Evolutionary conservation across 2,797 vertebrate species (phyloP).

Genomic region (Pipistrellus pygmaeus): DNA sequence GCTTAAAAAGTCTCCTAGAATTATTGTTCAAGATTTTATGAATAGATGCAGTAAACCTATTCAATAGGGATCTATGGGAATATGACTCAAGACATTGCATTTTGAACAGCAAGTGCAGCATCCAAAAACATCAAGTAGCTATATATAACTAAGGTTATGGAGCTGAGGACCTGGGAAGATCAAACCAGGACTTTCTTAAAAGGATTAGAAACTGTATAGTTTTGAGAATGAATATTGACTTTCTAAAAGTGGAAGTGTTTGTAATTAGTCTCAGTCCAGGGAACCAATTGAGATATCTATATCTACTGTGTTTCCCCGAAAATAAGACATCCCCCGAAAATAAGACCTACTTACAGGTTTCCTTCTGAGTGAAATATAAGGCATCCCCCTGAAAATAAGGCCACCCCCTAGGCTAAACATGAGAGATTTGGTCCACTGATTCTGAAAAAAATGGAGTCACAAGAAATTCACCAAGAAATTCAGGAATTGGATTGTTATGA

Average conservation of each 20-base stretch:
- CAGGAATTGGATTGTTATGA: too few species aligned
- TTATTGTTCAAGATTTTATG: not conserved
- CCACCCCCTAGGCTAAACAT: too few species aligned
- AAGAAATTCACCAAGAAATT: too few species aligned
- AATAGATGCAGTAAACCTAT: not conserved
- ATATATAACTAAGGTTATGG: not conserved
- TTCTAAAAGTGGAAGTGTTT: slow-evolving; percentile 18
- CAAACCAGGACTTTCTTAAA: not conserved
- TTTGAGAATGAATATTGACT: not conserved
- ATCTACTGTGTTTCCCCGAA: too few species aligned
- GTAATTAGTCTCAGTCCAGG: not conserved
- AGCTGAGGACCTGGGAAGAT: not conserved
- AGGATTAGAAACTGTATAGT: not conserved
- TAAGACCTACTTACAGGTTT: too few species aligned
- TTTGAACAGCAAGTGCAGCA: not conserved
- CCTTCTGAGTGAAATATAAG: too few species aligned
- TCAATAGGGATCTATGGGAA: not conserved
- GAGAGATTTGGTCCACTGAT: too few species aligned
- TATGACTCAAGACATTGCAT: not conserved
- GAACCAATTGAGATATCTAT: not conserved
- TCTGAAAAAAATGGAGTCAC: too few species aligned
- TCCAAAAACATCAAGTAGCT: not conserved
- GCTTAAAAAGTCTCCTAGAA: slow-evolving; percentile 20
- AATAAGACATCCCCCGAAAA: too few species aligned
- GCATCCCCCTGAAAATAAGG: too few species aligned